Evolutionary conservation across 2,113 vertebrate genomes (phyloP).

Genomic region (Fregata magnificens): DNA sequence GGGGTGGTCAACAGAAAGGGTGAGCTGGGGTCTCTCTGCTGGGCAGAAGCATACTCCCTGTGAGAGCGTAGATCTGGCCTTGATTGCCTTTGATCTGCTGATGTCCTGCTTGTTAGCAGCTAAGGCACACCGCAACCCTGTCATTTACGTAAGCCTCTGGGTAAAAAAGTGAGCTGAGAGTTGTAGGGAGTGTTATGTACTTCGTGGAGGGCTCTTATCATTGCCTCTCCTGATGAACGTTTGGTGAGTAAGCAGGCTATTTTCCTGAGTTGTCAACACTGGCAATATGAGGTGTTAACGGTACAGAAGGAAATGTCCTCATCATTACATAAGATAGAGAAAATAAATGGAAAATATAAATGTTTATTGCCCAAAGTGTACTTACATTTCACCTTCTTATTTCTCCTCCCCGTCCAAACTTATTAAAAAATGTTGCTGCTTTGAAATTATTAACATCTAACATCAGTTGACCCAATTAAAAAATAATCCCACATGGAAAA

Average conservation of each 20-base stretch:
- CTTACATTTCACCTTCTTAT: background rate
- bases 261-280: slow-evolving; percentile 55
- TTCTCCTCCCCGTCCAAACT: background rate
- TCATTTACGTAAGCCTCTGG: background rate
- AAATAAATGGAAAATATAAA: background rate
- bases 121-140: background rate
- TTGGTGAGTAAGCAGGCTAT: slow-evolving; percentile 57
- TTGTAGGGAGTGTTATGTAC: slow-evolving; percentile 14
- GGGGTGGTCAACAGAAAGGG: background rate
- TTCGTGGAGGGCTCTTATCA: slow-evolving; percentile 3
- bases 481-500: slow-evolving; percentile 33
- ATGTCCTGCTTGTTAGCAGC: background rate
- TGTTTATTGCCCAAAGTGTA: background rate
- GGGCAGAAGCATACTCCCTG: background rate
- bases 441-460: background rate
- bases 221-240: slow-evolving; percentile 15
- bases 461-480: background rate
- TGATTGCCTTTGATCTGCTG: background rate
- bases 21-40: background rate
- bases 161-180: background rate
- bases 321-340: slow-evolving; percentile 30
- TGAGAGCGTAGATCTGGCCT: background rate
- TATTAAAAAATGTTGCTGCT: background rate
- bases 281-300: slow-evolving; percentile 31
- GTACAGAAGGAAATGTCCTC: slow-evolving; percentile 35